phyloP scores from a whole-genome alignment of 2,888 invertebrate genomes.

The Oscheius sp. region DNA sequence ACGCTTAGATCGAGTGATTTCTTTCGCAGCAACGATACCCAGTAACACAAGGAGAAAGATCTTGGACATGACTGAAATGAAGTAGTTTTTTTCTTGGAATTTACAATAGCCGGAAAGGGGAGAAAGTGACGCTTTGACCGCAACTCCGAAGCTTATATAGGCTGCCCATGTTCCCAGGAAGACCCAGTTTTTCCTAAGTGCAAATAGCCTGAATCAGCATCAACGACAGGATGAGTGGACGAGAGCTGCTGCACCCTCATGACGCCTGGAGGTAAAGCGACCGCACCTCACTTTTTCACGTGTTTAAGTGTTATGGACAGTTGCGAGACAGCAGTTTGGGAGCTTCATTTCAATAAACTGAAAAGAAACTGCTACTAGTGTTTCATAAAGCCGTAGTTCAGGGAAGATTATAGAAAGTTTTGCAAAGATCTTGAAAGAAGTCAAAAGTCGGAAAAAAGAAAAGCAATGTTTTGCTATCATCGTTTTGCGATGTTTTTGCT shows the following conservation, averaged over 20 bases:
- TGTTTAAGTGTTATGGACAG: too few relatives aligned
- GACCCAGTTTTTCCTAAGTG: conserved; percentile 30
- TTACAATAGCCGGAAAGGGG: not conserved
- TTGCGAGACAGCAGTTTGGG: too few relatives aligned
- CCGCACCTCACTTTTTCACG: too few relatives aligned
- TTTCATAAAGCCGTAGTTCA: too few relatives aligned
- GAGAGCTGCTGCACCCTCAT: conserved; percentile 22
- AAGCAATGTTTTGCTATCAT: too few relatives aligned
- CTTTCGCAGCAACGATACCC: conserved; percentile 40
- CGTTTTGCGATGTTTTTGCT: too few relatives aligned
- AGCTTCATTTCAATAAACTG: too few relatives aligned
- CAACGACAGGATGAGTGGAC: conserved; percentile 26
- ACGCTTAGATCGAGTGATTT: conserved; percentile 51
- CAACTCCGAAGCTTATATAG: conserved; percentile 11
- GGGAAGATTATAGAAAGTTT: too few relatives aligned
- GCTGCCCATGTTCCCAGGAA: conserved; percentile 15
- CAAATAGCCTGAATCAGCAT: conserved; percentile 32
- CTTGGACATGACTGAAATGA: not conserved
- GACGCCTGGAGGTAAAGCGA: conserved; percentile 6
- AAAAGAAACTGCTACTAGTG: too few relatives aligned
- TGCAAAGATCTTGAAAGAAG: too few relatives aligned
- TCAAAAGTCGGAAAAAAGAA: too few relatives aligned
- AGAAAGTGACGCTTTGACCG: not conserved
- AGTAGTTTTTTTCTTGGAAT: too few relatives aligned
- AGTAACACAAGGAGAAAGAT: conserved; percentile 3